Conservation (phyloP, 1,140 invertebrate genomes). For the Pantala flavescens region DNA sequence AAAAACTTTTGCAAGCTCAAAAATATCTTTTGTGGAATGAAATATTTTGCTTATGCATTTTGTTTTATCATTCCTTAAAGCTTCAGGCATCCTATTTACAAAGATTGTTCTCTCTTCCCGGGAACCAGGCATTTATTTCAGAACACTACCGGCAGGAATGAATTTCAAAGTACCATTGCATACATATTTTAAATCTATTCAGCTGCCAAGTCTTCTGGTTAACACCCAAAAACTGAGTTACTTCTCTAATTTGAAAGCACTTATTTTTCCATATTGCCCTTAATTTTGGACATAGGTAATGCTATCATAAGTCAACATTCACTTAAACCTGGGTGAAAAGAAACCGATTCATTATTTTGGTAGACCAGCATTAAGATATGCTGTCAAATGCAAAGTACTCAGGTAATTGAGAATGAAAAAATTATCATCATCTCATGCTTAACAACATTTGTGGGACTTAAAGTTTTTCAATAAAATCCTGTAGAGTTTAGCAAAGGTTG, state of each 20-base stretch:
- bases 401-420: too few relatives aligned
- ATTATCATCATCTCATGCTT: too few relatives aligned
- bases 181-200: not conserved
- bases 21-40: not conserved
- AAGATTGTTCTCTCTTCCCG: not conserved
- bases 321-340: too few relatives aligned
- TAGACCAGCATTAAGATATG: too few relatives aligned
- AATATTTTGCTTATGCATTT: not conserved
- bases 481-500: too few relatives aligned
- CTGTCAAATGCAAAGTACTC: too few relatives aligned
- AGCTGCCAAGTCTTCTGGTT: not conserved
- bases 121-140: not conserved
- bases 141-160: not conserved
- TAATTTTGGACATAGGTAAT: too few relatives aligned
- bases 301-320: too few relatives aligned
- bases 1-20: not conserved
- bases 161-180: not conserved
- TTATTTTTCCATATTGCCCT: not conserved
- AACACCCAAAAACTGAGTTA: not conserved
- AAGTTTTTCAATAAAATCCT: too few relatives aligned
- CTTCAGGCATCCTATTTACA: not conserved
- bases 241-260: not conserved
- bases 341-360: too few relatives aligned
- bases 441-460: too few relatives aligned
- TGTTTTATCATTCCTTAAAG: conserved; percentile 3